Base-by-base conservation (phyloP, 2,888 invertebrate species). In the Drosophila quinaria region DNA sequence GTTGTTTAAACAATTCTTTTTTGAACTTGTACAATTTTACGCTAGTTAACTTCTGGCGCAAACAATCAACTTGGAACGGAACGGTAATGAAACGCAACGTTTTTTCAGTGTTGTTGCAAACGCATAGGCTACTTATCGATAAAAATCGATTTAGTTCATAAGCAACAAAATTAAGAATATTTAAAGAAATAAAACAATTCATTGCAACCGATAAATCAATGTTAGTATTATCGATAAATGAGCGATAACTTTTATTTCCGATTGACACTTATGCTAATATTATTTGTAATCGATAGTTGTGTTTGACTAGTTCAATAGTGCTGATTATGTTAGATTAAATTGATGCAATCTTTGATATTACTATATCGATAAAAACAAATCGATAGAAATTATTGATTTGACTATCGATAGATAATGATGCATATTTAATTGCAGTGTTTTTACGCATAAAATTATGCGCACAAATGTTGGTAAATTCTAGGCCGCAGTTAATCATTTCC, bases 21-120 rank as follows among this genome's bases (percentile, higher is more conserved):
- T 81, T 87, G 74, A 77, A 79, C 77, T 84, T 81, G 62, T 47
- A 60, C 72, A 87, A 85, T 84, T 84, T 87, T 61, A 84, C 86
- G 84, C 88, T 80, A 50, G 63, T 82, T 84, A 82, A 29, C 15
- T 75, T 62, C 69, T 56, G 52, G 51, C 58, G 50, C 59, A 42
- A 50, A 41, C 63, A 67, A 65, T 59, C 58, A 60, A 68, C 56
- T 67, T 42, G 68, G 74, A 63, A 81, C 52, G 46, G 15, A 55
- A 60, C 74, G 50, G 70, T 3, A 78, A 71, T 63, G 65, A 41
- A 58, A 55, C 29, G 59, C 47, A 62, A 59, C 61, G 39, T 4
- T 61, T 33, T n/a, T 17, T 29, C 55, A 31, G 19, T 11, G 25
- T 42, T 52, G 54, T 22, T 35, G n/a, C 3, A 31, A 35, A 29